Evolutionary conservation across 2,888 invertebrate species (phyloP).

Genomic region (Drosophila colorata): DNA sequence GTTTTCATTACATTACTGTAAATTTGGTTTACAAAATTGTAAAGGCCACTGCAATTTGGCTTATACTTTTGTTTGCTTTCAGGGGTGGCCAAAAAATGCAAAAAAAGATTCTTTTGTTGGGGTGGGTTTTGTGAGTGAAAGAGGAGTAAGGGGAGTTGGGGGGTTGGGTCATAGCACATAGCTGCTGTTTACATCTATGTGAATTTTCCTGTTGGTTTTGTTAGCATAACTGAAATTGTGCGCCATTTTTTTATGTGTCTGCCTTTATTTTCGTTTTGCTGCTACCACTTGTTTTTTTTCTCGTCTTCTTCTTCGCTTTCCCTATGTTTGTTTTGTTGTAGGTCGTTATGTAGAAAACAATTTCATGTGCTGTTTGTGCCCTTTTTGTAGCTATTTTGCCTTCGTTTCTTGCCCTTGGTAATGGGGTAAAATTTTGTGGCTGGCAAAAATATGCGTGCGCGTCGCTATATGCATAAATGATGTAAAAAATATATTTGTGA

Average conservation of each 20-base stretch:
- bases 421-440: conserved; percentile 67
- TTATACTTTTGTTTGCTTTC: conserved; percentile 53
- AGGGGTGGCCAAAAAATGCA: conserved; percentile 10
- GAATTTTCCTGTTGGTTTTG: conserved; percentile 59
- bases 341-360: conserved; percentile 74
- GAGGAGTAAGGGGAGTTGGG: background rate
- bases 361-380: conserved; percentile 63
- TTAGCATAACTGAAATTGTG: conserved; percentile 67
- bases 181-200: conserved; percentile 61
- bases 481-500: conserved; percentile 19
- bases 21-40: conserved; percentile 67
- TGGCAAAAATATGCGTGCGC: conserved; percentile 64
- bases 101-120: conserved; percentile 27
- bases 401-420: conserved; percentile 35
- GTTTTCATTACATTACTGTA: conserved; percentile 79
- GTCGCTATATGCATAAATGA: conserved; percentile 25
- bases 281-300: conserved; percentile 1
- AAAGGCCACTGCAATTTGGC: conserved; percentile 59
- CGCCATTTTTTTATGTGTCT: conserved; percentile 53
- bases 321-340: conserved; percentile 58
- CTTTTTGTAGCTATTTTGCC: conserved; percentile 34
- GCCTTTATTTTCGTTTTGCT: conserved; percentile 45
- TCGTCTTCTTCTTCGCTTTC: conserved; percentile 9
- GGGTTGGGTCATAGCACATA: conserved; percentile 25
- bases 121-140: background rate